Conservation (phyloP, 2,113 vertebrate species). For the Tupaia tana region DNA sequence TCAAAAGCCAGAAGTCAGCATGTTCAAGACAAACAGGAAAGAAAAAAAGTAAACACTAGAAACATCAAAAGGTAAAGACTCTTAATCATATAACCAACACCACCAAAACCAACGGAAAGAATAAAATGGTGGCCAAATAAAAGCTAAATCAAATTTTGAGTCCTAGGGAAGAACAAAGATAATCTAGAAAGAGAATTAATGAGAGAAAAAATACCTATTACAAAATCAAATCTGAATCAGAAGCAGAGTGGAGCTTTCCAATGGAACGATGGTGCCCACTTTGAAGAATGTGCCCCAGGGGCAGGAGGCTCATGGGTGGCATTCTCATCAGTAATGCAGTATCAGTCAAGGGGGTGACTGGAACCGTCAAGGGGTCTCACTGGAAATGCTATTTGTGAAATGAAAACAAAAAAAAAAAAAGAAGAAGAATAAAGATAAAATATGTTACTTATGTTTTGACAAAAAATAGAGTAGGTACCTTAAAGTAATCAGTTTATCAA, state of each 20-base stretch:
- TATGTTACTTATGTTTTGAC: too few relatives aligned
- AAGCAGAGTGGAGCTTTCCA: background rate
- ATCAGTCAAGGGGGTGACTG: background rate
- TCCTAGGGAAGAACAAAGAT: background rate
- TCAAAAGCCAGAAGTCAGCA: background rate
- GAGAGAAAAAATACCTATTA: background rate
- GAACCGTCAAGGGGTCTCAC: background rate
- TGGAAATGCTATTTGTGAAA: background rate
- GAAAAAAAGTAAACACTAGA: background rate
- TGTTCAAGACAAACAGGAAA: background rate
- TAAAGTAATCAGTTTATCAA: background rate
- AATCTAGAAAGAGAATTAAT: background rate
- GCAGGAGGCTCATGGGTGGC: background rate
- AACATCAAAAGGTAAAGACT: background rate
- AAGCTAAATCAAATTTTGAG: background rate
- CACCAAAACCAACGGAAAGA: background rate
- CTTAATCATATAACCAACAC: background rate
- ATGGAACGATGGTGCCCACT: background rate
- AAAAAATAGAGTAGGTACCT: background rate
- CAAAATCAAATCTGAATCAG: background rate
- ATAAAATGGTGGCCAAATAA: background rate
- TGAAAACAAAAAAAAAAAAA: background rate
- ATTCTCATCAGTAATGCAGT: accelerated
- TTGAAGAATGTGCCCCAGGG: background rate
- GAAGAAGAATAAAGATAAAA: background rate